These are phyloP conservation scores for Sisyra nigra DNA, from an alignment of 2,888 invertebrate genomes.

Conservation along the genomic window DNA sequence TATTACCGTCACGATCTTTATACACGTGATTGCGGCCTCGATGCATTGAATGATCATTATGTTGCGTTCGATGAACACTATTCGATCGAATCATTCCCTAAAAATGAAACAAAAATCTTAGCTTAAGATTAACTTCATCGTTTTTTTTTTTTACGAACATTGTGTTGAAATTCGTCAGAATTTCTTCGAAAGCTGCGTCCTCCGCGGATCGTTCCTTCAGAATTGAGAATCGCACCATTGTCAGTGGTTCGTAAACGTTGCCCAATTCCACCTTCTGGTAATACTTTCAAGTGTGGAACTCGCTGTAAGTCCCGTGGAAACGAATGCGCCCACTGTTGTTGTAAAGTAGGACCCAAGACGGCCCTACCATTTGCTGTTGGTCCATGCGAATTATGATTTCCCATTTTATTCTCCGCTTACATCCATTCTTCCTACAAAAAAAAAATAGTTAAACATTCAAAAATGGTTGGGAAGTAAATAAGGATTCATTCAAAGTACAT, in stretches of 20 bases:
- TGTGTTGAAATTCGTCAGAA: slow-evolving; percentile 17
- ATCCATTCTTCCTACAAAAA: slow-evolving; percentile 1
- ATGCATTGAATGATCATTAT: slow-evolving; percentile 28
- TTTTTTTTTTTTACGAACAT: slow-evolving; percentile 6
- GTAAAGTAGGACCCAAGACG: slow-evolving; percentile 13
- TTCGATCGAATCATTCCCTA: slow-evolving; percentile 31
- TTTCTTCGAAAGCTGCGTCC: slow-evolving; percentile 29
- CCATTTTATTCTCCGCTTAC: slow-evolving; percentile 18
- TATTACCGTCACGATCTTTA: slow-evolving; percentile 5
- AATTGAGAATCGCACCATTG: slow-evolving; percentile 68
- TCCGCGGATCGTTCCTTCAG: slow-evolving; percentile 70
- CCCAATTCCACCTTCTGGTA: slow-evolving; percentile 41
- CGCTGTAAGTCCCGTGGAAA: slow-evolving; percentile 21
- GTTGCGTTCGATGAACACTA: slow-evolving; percentile 19
- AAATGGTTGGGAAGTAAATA: no score
- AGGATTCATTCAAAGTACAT: no score
- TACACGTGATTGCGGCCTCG: slow-evolving; percentile 33
- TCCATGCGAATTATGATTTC: slow-evolving; percentile 26
- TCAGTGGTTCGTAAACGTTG: slow-evolving; percentile 59
- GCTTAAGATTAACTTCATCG: neutral
- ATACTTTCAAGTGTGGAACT: slow-evolving; percentile 29
- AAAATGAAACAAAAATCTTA: slow-evolving; percentile 23
- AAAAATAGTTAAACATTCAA: neutral
- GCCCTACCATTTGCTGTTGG: slow-evolving; percentile 13
- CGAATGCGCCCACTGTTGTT: slow-evolving; percentile 21